Evolutionary conservation across 2,113 vertebrate genomes (phyloP).

Genomic region (Nanger granti): DNA sequence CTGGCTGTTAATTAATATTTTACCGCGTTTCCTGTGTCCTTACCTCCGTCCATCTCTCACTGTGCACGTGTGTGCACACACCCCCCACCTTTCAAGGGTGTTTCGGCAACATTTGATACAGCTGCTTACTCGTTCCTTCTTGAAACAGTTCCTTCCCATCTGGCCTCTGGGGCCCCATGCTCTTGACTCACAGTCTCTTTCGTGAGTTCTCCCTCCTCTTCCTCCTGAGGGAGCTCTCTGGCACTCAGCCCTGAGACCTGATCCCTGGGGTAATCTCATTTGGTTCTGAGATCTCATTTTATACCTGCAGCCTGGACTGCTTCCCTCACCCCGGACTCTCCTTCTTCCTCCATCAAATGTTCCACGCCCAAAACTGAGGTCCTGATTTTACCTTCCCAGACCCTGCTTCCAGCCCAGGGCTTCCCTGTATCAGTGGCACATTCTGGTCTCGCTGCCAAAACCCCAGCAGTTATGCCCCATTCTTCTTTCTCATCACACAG

Average conservation of each 20-base stretch:
- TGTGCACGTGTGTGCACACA: not conserved
- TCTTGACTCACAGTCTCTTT: not conserved
- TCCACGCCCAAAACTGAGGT: not conserved
- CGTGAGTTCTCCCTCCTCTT: not conserved
- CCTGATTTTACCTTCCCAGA: not conserved
- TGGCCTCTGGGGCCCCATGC: not conserved
- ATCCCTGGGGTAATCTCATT: not conserved
- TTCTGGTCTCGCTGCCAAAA: not conserved
- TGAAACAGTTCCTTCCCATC: not conserved
- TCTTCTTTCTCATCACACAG: not conserved
- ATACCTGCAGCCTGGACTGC: not conserved
- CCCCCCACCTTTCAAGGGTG: not conserved
- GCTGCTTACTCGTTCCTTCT: not conserved
- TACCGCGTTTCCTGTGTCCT: not conserved
- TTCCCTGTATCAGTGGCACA: not conserved
- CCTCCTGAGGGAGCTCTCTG: not conserved
- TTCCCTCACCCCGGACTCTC: not conserved
- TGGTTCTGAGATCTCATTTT: not conserved
- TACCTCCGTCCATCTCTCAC: rapidly evolving
- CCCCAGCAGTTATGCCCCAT: not conserved
- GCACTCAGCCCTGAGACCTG: not conserved
- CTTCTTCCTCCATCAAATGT: not conserved
- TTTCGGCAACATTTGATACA: not conserved
- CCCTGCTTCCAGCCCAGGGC: not conserved
- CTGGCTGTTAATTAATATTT: not conserved